Evolutionary conservation across 2,113 vertebrate species (phyloP), one percentile per base, ranked within the genome.

Genomic region (Upupa epops): DNA sequence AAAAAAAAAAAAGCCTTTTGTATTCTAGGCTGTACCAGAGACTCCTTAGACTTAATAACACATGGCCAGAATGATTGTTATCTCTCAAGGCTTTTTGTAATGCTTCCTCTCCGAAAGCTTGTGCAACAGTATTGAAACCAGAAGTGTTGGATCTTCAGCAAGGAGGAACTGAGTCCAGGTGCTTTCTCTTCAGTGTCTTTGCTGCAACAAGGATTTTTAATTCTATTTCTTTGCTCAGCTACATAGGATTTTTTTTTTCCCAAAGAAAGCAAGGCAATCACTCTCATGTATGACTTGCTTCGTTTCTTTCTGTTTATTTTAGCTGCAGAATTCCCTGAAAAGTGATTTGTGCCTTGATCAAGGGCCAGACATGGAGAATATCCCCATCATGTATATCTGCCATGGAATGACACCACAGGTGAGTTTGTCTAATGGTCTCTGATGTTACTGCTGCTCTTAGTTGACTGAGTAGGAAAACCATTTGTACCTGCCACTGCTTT

Each of bases 351-450:
- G 99, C 97, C 98, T 99, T 93, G 99, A 99, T 96, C 99, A 99
- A 96, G 99, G 99, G 17, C 99, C 99, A 29, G 98, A 99, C 86
- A 98, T 98, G 8, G 99, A 99, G 97, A 99, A 99, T 45, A 97
- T 99, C 61, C 99, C 99, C 74, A 99, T 99, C 94, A 94, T 99
- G 96, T 99, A 99, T 79, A 98, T 99, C 96, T 99, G 99, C 97
- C 99, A 99, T 1, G 99, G 99, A 81, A 98, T 99, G 98, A 98
- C 98, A 17, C 98, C 99, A 26, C 99, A 99, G 99, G 99, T 99
- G 65, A 97, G 98, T 97, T 20, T 78, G 24, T 40, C 13, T 88
- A 55, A 82, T 65, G 37, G 58, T 68, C 59, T 83, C 85, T 63
- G 37, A 45, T 66, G 58, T 28, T 91, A 71, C 74, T 86, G 78